Percentiles rank a stretch among this genome's conserved stretches.
Conservation (phyloP, 2,888 invertebrate species). For the Poecilus cupreus region DNA sequence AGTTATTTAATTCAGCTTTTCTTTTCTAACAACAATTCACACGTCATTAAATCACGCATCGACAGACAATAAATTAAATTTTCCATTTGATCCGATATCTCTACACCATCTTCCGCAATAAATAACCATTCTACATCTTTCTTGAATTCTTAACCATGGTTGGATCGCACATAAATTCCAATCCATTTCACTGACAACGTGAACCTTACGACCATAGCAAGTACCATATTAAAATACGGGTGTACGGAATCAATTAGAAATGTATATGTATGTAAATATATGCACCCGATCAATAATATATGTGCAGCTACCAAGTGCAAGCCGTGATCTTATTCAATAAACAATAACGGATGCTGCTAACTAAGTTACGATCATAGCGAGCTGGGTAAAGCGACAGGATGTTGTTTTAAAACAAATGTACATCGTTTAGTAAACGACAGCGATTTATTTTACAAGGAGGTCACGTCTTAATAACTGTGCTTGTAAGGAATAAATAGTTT, state of each 20-base stretch:
- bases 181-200: slow-evolving; percentile 2
- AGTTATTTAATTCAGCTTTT: too few species aligned
- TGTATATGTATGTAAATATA: slow-evolving; percentile 51
- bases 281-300: slow-evolving; percentile 38
- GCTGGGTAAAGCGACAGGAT: slow-evolving; percentile 47
- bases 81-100: slow-evolving; percentile 31
- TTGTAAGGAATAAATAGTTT: slow-evolving; percentile 28
- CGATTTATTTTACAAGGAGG: slow-evolving; percentile 55
- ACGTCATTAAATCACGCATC: slow-evolving; percentile 13
- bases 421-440: slow-evolving; percentile 51
- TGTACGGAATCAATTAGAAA: slow-evolving; percentile 42
- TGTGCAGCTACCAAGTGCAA: slow-evolving; percentile 26
- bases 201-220: background rate
- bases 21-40: too few species aligned
- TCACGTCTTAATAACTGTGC: slow-evolving; percentile 54
- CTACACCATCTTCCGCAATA: slow-evolving; percentile 21
- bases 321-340: slow-evolving; percentile 44
- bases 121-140: slow-evolving; percentile 25
- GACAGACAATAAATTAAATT: slow-evolving; percentile 14
- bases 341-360: slow-evolving; percentile 43
- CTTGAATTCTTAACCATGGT: slow-evolving; percentile 12
- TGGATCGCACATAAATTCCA: slow-evolving; percentile 33
- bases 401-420: slow-evolving; percentile 51
- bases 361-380: slow-evolving; percentile 37
- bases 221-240: slow-evolving; percentile 12